phyloP scores from a whole-genome alignment of 1,140 invertebrate species.

The Bilobella aurantiaca region DNA sequence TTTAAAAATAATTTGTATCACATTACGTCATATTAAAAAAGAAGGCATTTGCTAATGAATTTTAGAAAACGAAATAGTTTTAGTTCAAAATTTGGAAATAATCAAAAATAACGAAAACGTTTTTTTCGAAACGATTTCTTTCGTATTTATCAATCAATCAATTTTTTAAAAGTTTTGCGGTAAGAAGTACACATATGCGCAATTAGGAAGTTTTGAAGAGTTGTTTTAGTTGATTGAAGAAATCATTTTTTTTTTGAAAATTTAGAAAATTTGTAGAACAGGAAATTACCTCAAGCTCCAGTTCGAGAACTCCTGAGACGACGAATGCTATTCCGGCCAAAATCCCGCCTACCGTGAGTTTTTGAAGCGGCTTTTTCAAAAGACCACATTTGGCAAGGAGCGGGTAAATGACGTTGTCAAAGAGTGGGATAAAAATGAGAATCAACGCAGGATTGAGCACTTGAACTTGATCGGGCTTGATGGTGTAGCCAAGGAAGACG shows the following conservation, averaged over 20 bases:
- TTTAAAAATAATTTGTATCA: too few relatives aligned
- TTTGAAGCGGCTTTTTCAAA: conserved; percentile 57
- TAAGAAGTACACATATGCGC: too few relatives aligned
- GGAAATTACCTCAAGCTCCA: conserved; percentile 52
- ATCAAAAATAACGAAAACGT: too few relatives aligned
- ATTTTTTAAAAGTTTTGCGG: too few relatives aligned
- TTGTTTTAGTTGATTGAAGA: too few relatives aligned
- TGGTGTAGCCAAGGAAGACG: conserved; percentile 49
- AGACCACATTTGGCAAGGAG: conserved; percentile 38
- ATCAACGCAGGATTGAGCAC: conserved; percentile 78
- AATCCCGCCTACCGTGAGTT: conserved; percentile 66
- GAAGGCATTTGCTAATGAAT: too few relatives aligned
- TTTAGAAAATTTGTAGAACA: neutral
- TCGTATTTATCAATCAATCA: neutral
- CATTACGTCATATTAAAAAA: too few relatives aligned
- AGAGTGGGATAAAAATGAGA: conserved; percentile 74
- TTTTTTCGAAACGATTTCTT: too few relatives aligned
- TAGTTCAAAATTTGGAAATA: too few relatives aligned
- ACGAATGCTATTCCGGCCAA: conserved; percentile 73
- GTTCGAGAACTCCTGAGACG: conserved; percentile 74
- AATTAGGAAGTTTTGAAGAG: too few relatives aligned
- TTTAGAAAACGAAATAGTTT: too few relatives aligned
- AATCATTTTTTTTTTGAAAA: too few relatives aligned
- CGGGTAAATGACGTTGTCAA: conserved; percentile 54
- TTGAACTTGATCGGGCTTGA: conserved; percentile 85